These are phyloP conservation scores for Chymomyza caudatula DNA, from an alignment of 2,888 invertebrate genomes.

Conservation along the genomic window DNA sequence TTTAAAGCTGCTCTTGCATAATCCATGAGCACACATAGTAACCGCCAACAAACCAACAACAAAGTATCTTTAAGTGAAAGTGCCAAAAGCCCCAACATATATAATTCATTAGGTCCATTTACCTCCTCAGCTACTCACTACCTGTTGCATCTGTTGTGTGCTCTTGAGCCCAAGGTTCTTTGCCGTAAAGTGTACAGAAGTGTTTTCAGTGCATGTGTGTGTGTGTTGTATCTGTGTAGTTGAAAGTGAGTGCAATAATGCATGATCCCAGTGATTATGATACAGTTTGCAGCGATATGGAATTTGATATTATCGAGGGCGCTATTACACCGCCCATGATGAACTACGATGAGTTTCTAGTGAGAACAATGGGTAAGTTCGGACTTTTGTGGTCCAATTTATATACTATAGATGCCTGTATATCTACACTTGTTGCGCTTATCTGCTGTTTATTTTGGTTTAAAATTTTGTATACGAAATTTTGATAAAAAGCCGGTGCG, in stretches of 20 bases:
- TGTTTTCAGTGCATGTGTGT: constrained; percentile 9
- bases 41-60: neutral
- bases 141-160: neutral
- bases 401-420: neutral
- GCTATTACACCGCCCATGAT: constrained; percentile 52
- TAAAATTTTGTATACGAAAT: constrained; percentile 42
- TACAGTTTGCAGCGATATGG: constrained; percentile 59
- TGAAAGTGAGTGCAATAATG: constrained; percentile 33
- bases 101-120: neutral
- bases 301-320: constrained; percentile 44
- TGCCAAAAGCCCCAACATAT: neutral
- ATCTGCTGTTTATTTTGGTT: constrained; percentile 60
- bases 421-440: constrained; percentile 44
- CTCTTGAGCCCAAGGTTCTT: neutral
- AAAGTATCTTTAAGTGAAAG: neutral
- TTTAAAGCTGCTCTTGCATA: neutral
- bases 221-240: too few species aligned
- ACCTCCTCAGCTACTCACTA: neutral
- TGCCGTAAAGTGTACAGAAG: constrained; percentile 47
- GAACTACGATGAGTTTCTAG: constrained; percentile 56
- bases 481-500: constrained; percentile 43
- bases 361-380: constrained; percentile 58
- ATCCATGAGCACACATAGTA: neutral
- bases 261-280: constrained; percentile 65
- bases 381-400: constrained; percentile 2